Evolutionary conservation across 2,113 vertebrate genomes (phyloP), one percentile per base, ranked within the genome.

Genomic region (Callocephalon fimbriatum): DNA sequence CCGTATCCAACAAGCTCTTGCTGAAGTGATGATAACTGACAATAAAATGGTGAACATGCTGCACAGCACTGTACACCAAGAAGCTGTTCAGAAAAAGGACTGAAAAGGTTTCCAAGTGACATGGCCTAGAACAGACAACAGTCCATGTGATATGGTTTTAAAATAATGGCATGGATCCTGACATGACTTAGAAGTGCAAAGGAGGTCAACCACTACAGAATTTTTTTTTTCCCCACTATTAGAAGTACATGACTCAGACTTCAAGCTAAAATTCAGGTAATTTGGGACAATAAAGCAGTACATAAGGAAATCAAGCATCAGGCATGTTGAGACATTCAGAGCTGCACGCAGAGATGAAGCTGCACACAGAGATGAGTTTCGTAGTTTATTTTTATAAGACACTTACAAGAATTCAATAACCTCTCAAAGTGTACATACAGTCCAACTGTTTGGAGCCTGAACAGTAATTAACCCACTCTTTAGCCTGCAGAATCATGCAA

Each of bases 291-390:
- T 58, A 89, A 93, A 82, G 44, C 54, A 66, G 59, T 75, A 65
- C 2, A 6, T 85, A 77, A 88, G 56, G 61, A 91, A 93, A 94
- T 74, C 20, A 92, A 94, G 63, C 45, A 92, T 78, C 35, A 87
- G 89, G 79, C 88, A 50, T 37, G 80, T 86, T 66, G 82, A 93
- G 88, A 77, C 44, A 92, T 85, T 95, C 93, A 77, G 66, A 92
- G 77, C 65, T 74, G 48, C 90, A 87, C 6, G 71, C 79, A 90
- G 95, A 94, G 86, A 95, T 88, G 51, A 93, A 94, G 88, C 78
- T 76, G 40, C 73, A 70, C 12, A 35, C n/a, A 86, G 67, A 71
- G 65, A 93, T 25, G 71, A 56, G 29, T 67, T 95, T 91, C 68
- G 75, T 3, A 32, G 45, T 72, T 96, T 90, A 96, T 82, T 94